Percentiles rank a stretch among this genome's conserved stretches.
These are phyloP conservation scores for Uropsilus gracilis DNA, from an alignment of 2,113 vertebrate genomes.

Conservation along the genomic window DNA sequence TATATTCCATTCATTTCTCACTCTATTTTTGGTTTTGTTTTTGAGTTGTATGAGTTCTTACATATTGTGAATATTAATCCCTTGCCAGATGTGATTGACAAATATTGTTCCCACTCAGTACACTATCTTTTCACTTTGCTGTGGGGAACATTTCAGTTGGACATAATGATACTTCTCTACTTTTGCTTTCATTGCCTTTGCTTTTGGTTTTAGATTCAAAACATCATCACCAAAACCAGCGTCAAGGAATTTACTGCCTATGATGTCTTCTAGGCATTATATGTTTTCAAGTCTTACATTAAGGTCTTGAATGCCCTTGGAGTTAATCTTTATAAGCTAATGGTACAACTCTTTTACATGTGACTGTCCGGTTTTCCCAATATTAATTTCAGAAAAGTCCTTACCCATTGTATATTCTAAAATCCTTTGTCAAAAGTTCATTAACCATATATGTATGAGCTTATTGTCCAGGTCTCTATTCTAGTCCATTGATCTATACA, in stretches of 20 bases:
- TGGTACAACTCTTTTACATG: background rate
- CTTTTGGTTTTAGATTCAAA: background rate
- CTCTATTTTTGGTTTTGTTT: background rate
- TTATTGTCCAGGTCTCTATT: background rate
- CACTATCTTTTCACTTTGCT: background rate
- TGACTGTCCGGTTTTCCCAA: background rate
- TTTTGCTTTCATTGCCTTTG: background rate
- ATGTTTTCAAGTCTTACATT: background rate
- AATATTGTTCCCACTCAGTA: background rate
- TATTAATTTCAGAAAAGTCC: background rate
- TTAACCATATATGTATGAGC: background rate
- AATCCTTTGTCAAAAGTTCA: background rate
- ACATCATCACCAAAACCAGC: background rate
- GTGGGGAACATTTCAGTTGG: background rate
- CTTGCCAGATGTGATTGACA: background rate
- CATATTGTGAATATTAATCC: background rate
- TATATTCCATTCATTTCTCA: background rate
- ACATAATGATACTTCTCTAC: background rate
- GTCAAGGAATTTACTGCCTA: background rate
- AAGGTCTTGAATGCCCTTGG: background rate
- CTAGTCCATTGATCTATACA: background rate
- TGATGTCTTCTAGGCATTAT: background rate
- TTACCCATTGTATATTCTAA: background rate
- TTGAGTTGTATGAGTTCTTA: background rate
- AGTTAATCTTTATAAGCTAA: background rate